Base-by-base conservation (phyloP, 2,888 invertebrate species). In the Eurytoma adleriae region DNA sequence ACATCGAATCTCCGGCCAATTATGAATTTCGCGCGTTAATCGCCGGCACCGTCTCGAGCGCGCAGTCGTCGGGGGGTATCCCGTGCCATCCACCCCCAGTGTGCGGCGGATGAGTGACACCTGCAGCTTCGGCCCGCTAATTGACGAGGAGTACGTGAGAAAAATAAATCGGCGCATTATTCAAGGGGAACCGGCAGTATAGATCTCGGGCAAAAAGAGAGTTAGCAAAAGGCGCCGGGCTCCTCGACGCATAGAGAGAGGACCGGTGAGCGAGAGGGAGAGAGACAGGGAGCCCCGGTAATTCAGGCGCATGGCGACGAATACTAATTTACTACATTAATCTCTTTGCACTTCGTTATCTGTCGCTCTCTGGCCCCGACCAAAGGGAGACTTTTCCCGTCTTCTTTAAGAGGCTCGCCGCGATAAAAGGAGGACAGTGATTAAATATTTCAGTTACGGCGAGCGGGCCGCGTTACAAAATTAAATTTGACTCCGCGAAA, bases 271-370 rank as follows among this genome's bases (percentile, higher is more conserved):
- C 67, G 78, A 71, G 68, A 73, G 82, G 73, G 57, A 67, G 73
- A 78, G 70, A 80, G 80, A 79, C 79, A 82, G 84, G 87, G 87
- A n/a, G n/a, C n/a, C 88, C 88, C 86, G 87, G 88, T 89, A 88
- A 88, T 88, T 89, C 87, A 85, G 86, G 86, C 85, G 87, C 89
- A 89, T 88, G 88, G 86, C 86, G 87, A 88, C 88, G 89, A 90
- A 90, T 89, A 89, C 88, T 89, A 90, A 90, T 90, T 89, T 85
- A 83, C 82, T 81, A 86, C 87, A 89, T 89, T 89, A 89, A 89
- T 90, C 89, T 89, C 86, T 80, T 77, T 73, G 74, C 82, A 81
- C 79, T 78, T 79, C 81, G 68, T 81, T 81, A 81, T 81, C 79
- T 75, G 68, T 78, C 74, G 76, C 68, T 59, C 72, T 76, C 30